Conservation (phyloP, 2,888 invertebrate genomes). For the Zeuzera pyrina region DNA sequence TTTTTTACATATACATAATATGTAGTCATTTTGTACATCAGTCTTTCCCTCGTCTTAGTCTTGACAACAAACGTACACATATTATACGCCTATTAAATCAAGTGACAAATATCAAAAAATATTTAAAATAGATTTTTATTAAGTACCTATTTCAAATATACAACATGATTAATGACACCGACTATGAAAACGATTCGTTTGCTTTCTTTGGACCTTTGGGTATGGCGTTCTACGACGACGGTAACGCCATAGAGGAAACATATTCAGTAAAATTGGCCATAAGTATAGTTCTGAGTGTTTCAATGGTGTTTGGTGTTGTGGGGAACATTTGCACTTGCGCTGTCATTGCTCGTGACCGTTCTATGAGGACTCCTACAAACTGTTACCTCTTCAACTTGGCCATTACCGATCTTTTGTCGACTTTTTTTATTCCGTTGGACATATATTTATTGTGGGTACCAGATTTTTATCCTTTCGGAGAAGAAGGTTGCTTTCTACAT, state of each 20-base stretch:
- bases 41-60: no score
- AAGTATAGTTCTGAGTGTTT: constrained; percentile 72
- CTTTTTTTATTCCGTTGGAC: constrained; percentile 83
- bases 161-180: neutral
- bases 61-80: no score
- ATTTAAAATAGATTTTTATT: no score
- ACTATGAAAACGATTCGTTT: constrained; percentile 33
- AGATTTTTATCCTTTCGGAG: constrained; percentile 82
- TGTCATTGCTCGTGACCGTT: constrained; percentile 80
- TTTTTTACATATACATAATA: no score
- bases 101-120: no score
- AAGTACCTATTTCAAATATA: no score
- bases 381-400: constrained; percentile 86
- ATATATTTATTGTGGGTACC: constrained; percentile 84
- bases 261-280: constrained; percentile 66
- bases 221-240: constrained; percentile 40
- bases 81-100: no score
- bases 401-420: constrained; percentile 80
- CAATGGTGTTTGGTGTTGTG: constrained; percentile 79
- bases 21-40: no score
- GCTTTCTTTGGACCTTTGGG: constrained; percentile 47
- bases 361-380: constrained; percentile 88
- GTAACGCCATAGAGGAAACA: constrained; percentile 54
- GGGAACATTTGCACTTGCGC: constrained; percentile 85
- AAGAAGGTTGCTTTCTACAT: constrained; percentile 81